phyloP scores from a whole-genome alignment of 2,888 invertebrate genomes.

The Homarus gammarus region DNA sequence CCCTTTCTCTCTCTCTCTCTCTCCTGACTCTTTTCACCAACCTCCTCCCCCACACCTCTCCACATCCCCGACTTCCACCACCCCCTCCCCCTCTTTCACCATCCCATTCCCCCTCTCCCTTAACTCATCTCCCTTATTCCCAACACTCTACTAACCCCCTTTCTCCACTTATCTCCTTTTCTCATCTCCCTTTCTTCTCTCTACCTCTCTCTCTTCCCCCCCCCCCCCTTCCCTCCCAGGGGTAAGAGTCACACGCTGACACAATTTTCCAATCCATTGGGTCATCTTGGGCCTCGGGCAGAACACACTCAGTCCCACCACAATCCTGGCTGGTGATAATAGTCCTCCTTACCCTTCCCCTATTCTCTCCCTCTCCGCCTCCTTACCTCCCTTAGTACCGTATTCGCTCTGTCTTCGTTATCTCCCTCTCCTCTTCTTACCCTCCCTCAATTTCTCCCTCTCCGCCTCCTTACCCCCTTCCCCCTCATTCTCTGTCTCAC shows the following conservation, averaged over 20 bases:
- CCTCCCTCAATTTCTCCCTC: neutral
- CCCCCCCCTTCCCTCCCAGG: too few species aligned
- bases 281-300: constrained; percentile 28
- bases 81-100: too few species aligned
- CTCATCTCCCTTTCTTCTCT: neutral
- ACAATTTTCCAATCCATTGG: constrained; percentile 53
- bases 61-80: too few species aligned
- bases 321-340: constrained; percentile 10
- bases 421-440: neutral
- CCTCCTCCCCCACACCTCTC: neutral
- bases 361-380: neutral
- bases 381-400: neutral
- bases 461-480: neutral
- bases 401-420: neutral
- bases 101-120: too few species aligned
- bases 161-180: too few species aligned
- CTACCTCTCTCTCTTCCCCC: neutral
- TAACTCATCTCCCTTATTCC: too few species aligned
- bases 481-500: neutral
- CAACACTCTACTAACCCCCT: too few species aligned
- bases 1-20: neutral
- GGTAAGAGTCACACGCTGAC: constrained; percentile 1
- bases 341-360: neutral
- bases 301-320: neutral
- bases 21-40: neutral